Percentiles rank a stretch among this genome's conserved stretches.
Conservation (phyloP, 2,888 invertebrate genomes). For the Dolichomitus sp. region DNA sequence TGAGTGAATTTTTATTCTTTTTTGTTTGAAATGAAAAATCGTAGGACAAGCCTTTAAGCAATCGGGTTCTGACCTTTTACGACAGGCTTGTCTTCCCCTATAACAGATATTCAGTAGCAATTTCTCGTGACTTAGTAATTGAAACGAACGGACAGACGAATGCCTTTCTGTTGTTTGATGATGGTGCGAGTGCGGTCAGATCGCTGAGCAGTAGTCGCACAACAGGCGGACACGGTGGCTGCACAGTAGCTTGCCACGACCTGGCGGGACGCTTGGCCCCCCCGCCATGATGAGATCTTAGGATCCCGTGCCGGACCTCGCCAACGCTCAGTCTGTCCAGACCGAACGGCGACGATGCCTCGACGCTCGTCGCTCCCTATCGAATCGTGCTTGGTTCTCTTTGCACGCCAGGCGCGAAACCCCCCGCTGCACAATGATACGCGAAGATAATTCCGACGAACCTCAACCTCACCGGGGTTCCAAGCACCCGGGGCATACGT, state of each 20-base stretch:
- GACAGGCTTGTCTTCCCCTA: background rate
- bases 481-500: constrained; percentile 57
- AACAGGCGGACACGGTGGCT: constrained; percentile 40
- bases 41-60: background rate
- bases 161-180: constrained; percentile 37
- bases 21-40: background rate
- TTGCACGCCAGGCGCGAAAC: constrained; percentile 71
- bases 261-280: constrained; percentile 65
- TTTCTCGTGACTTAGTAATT: constrained; percentile 45
- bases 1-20: too few species aligned
- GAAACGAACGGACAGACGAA: constrained; percentile 57
- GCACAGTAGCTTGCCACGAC: constrained; percentile 63
- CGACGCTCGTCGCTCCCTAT: constrained; percentile 36
- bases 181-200: constrained; percentile 61
- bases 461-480: constrained; percentile 78
- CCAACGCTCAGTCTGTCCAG: constrained; percentile 35
- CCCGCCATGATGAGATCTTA: constrained; percentile 64
- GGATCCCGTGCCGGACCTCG: constrained; percentile 62
- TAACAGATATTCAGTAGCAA: background rate
- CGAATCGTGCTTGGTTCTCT: constrained; percentile 26
- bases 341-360: constrained; percentile 37
- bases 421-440: constrained; percentile 82
- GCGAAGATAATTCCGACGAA: constrained; percentile 77
- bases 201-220: constrained; percentile 36
- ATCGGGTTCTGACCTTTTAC: background rate